Percentiles rank a stretch among this genome's conserved stretches.
phyloP scores from a whole-genome alignment of 1,140 invertebrate species.

The Archegozetes longisetosus region DNA sequence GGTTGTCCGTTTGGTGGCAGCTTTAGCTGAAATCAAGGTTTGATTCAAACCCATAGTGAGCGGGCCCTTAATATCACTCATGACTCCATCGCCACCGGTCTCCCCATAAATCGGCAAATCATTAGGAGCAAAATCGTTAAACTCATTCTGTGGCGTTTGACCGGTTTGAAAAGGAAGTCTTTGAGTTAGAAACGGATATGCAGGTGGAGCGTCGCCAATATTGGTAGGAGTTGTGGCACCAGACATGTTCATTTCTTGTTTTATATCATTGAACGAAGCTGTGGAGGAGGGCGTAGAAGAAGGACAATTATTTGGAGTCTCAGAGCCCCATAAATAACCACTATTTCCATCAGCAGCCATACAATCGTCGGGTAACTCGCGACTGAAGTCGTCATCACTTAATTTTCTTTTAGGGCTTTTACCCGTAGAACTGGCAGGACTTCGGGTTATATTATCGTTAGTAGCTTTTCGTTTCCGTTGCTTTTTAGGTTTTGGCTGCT shows the following conservation, averaged over 20 bases:
- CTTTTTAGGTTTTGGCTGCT: slow-evolving; percentile 1
- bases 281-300: slow-evolving; percentile 3
- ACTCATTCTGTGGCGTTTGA: background rate
- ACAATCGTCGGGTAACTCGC: slow-evolving; percentile 18
- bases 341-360: slow-evolving; percentile 19
- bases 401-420: slow-evolving; percentile 30
- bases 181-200: background rate
- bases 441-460: slow-evolving; percentile 13
- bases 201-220: too few relatives aligned
- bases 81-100: background rate
- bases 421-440: slow-evolving; percentile 22
- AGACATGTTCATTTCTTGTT: background rate
- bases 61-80: slow-evolving; percentile 12
- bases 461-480: slow-evolving; percentile 18
- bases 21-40: slow-evolving; percentile 9
- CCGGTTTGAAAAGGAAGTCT: slow-evolving; percentile 8
- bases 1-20: slow-evolving; percentile 13
- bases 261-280: slow-evolving; percentile 2
- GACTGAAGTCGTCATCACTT: slow-evolving; percentile 24
- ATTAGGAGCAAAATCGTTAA: slow-evolving; percentile 14
- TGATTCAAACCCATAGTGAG: slow-evolving; percentile 13
- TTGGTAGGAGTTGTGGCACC: background rate
- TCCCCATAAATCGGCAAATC: slow-evolving; percentile 1
- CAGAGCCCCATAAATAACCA: slow-evolving; percentile 6
- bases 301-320: background rate